Base-by-base conservation (phyloP, 1,140 invertebrate genomes). In the Drosophila busckii region DNA sequence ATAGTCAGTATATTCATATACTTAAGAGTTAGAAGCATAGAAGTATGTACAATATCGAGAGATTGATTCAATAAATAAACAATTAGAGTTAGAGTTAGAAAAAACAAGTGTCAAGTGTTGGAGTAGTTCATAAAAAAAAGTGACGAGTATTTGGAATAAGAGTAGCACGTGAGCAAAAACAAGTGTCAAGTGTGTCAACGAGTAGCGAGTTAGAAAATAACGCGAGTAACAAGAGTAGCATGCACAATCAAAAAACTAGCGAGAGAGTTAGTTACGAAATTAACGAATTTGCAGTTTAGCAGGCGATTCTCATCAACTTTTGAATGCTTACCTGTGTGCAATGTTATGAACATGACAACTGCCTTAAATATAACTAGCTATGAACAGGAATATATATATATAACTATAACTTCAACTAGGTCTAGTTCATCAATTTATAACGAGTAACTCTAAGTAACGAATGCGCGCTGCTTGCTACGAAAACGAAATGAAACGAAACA, bases 391-490 rank as follows among this genome's bases (percentile, higher is more conserved):
- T 34, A 15, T n/a, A 34, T 15, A n/a, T n/a, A n/a, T 8, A 20
- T 44, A 9, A 17, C 8, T 10, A 22, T 2, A 19, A 7, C 16
- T 20, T n/a, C n/a, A n/a, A n/a, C n/a, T n/a, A n/a, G n/a, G 13
- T 31, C 26, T 28, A 31, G 13, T 12, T 13, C 12, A 29, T 31
- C n/a, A 5, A 46, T 32, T 34, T 34, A 20, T 7, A n/a, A 37
- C 15, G 29, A 29, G 4, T 35, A 50, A 50, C 38, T 28, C 10
- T 38, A 44, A 41, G 31, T 42, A 28, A 16, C 71, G 41, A 49
- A 80, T 80, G 71, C 73, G 73, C 71, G 73, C 73, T 80, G 63
- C 68, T 78, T 70, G 56, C 67, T 76, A 71, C 32, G 22, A 37
- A 75, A 38, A 44, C 32, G 23, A 42, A 19, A 25, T 37, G 29